These are phyloP conservation scores for Mesocentrotus franciscanus DNA, from an alignment of 53 echinoderm and acorn worm genomes.

Conservation along the genomic window DNA sequence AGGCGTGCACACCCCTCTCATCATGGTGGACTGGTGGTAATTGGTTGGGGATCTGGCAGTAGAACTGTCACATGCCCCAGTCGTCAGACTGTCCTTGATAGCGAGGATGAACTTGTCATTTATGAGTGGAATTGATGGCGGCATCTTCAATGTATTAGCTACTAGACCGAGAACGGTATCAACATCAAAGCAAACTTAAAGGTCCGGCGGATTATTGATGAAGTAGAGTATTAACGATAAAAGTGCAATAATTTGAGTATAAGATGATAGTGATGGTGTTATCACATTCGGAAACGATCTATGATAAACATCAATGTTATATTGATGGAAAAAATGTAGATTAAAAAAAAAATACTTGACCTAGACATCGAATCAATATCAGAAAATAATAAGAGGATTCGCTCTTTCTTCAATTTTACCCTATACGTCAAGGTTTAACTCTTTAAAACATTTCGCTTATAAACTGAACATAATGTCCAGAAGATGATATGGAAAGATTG, in stretches of 20 bases:
- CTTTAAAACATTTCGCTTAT: background rate
- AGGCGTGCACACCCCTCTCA: background rate
- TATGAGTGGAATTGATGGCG: slow-evolving; percentile 12
- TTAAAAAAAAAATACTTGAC: background rate
- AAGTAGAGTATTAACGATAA: background rate
- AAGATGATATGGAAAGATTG: background rate
- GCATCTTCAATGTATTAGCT: background rate
- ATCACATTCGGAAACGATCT: background rate
- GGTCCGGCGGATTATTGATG: background rate
- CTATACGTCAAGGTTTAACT: no score
- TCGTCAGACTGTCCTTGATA: background rate
- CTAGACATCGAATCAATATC: background rate
- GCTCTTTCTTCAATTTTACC: no score
- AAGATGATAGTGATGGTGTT: background rate
- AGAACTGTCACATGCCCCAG: background rate
- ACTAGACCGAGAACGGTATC: background rate
- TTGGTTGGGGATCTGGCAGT: background rate
- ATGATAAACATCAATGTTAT: background rate
- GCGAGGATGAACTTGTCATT: slow-evolving; percentile 28
- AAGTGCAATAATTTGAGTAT: background rate
- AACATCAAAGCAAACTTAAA: background rate
- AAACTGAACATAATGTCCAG: background rate
- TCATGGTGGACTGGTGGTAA: background rate
- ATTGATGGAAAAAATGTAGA: background rate
- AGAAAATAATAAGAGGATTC: no score